Base-by-base conservation (phyloP, 1,140 invertebrate species). In the Calephelis virginiensis region DNA sequence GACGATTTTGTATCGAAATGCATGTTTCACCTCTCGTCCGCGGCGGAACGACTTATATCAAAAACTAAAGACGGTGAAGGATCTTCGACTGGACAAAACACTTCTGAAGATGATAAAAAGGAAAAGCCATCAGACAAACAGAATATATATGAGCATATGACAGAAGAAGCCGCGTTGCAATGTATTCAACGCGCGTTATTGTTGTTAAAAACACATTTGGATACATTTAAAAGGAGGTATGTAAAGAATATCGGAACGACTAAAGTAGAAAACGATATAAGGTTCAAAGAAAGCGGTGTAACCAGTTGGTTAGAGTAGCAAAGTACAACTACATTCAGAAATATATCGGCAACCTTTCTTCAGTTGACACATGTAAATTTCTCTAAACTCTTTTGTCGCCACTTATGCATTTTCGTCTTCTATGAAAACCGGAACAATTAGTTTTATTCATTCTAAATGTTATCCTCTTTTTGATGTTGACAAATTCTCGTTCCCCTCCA, bases 1-100 rank as follows among this genome's bases (percentile, higher is more conserved):
- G 95, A 96, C 67, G 97, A 98, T 80, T 98, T 99, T 86, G 95
- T 98, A 1, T 94, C 95, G 1, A 95, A 97, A 70, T 98, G 97
- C 79, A 98, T 98, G 97, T 95, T 95, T 45, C 96, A 97, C 87
- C 91, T 99, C 6, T 94, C 95, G 8, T 95, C 95, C 8, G 96
- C 97, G 6, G 95, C 96, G 0, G 93, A 94, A 67, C 94, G 96
- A 67, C 86, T 98, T 0, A 93, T 93, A 66, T 92, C 83, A 10
- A 84, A 86, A 69, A 83, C 83, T 13, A 83, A 83, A 59, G 78
- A 85, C 14, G 83, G 76, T 0, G 85, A 88, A 28, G 71, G 64
- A 40, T 69, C 76, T 0, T 68, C 75, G 0, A 64, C 70, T 7
- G 66, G 71, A 40, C 67, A 74, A 64, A 80, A 63, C 65, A 0